Evolutionary conservation across 2,888 invertebrate genomes (phyloP).

Genomic region (Eilema caniola): DNA sequence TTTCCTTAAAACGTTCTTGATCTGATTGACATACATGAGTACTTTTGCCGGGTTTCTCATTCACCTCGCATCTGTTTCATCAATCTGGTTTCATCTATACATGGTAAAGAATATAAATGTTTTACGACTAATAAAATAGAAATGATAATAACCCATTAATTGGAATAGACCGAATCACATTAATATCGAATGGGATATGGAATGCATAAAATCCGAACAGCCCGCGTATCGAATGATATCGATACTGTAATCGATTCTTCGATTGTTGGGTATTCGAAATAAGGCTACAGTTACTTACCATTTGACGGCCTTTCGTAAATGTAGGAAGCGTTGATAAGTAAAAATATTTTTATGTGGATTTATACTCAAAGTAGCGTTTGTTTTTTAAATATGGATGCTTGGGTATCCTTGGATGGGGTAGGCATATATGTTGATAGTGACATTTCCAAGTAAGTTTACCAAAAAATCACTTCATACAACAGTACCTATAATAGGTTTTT

Average conservation of each 20-base stretch:
- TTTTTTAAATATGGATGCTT: background rate
- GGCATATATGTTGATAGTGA: background rate
- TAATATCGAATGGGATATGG: constrained; percentile 52
- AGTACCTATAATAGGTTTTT: too few relatives aligned
- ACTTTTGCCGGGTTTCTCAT: too few relatives aligned
- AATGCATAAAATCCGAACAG: constrained; percentile 52
- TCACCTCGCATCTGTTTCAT: background rate
- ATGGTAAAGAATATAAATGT: background rate
- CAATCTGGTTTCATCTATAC: background rate
- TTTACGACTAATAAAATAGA: constrained; percentile 41
- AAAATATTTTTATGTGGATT: constrained; percentile 14
- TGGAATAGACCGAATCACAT: constrained; percentile 46
- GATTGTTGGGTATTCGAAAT: constrained; percentile 39
- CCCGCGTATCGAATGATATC: constrained; percentile 51
- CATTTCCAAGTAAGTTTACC: too few relatives aligned
- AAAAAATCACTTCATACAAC: too few relatives aligned
- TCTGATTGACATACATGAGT: too few relatives aligned
- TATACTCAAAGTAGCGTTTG: background rate
- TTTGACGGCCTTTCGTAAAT: constrained; percentile 33
- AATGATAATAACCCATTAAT: constrained; percentile 52
- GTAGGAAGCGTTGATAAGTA: constrained; percentile 43
- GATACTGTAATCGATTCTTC: constrained; percentile 47
- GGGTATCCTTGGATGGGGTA: background rate
- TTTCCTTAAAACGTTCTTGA: too few relatives aligned
- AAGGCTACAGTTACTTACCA: constrained; percentile 31